These are phyloP conservation scores for Hypena proboscidalis DNA, from an alignment of 2,888 invertebrate species.

Conservation along the genomic window DNA sequence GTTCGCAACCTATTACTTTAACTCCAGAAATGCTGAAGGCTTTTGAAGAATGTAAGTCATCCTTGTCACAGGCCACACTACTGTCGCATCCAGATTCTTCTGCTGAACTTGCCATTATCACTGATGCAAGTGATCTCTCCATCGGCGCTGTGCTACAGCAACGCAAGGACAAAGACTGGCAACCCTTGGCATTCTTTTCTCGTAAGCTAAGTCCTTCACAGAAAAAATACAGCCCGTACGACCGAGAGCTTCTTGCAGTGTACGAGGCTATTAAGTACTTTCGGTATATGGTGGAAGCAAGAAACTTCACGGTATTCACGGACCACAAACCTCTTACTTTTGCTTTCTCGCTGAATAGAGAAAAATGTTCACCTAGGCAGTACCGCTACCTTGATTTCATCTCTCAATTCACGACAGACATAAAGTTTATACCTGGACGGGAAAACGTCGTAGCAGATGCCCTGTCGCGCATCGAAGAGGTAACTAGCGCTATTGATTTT, in stretches of 20 bases:
- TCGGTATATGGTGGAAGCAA: slow-evolving; percentile 13
- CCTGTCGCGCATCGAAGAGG: slow-evolving; percentile 43
- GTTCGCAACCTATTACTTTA: no score
- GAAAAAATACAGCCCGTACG: no score
- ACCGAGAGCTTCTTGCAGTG: no score
- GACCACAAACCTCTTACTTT: slow-evolving; percentile 45
- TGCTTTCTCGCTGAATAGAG: slow-evolving; percentile 47
- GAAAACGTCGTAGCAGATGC: slow-evolving; percentile 43
- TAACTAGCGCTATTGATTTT: neutral
- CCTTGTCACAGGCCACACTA: slow-evolving; percentile 44
- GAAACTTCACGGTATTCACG: slow-evolving; percentile 26
- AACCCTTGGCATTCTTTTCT: slow-evolving; percentile 61
- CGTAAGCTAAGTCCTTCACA: neutral
- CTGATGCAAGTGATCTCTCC: slow-evolving; percentile 59
- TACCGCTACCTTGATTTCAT: no score
- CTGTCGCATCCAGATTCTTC: slow-evolving; percentile 49
- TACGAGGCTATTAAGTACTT: no score
- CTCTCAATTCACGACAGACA: slow-evolving; percentile 35
- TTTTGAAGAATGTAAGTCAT: slow-evolving; percentile 43
- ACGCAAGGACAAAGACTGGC: slow-evolving; percentile 31
- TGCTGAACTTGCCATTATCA: slow-evolving; percentile 45
- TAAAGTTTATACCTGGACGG: slow-evolving; percentile 25
- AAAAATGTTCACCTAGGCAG: slow-evolving; percentile 41
- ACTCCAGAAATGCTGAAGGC: slow-evolving; percentile 17
- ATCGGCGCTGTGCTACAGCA: slow-evolving; percentile 63